A percentile compares a stretch with the other conserved stretches of the same genome.
phyloP scores from a whole-genome alignment of 2,797 vertebrate genomes.

The Acanthurus leucopareius region DNA sequence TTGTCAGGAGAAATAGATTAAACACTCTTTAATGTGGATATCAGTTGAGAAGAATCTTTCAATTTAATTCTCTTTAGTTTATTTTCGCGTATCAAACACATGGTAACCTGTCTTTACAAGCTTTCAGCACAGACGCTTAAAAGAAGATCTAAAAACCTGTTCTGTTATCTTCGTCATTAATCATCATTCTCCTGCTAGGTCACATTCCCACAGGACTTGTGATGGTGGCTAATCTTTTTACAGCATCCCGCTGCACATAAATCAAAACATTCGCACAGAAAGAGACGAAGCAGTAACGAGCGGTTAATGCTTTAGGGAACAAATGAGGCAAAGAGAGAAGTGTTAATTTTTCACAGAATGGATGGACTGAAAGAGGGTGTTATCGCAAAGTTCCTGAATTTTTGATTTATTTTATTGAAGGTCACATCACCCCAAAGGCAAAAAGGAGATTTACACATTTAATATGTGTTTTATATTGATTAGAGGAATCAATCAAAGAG shows the following conservation, averaged over 20 bases:
- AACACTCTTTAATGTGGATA: background rate
- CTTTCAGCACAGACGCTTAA: background rate
- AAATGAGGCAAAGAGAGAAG: constrained; percentile 30
- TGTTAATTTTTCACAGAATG: constrained; percentile 40
- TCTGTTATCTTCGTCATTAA: constrained; percentile 17
- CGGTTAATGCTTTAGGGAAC: constrained; percentile 3
- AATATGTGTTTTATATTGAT: background rate
- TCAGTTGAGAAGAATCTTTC: background rate
- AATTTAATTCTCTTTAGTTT: background rate
- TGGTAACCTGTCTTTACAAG: background rate
- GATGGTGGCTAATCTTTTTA: constrained; percentile 15
- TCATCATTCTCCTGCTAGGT: background rate
- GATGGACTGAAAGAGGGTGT: background rate
- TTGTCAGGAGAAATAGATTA: background rate
- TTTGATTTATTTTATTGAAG: constrained; percentile 20
- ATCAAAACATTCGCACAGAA: constrained; percentile 23
- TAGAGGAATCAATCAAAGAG: background rate
- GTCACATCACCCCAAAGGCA: background rate
- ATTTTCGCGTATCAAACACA: background rate
- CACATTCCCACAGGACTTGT: constrained; percentile 18
- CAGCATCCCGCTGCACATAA: constrained; percentile 15
- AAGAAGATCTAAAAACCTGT: background rate
- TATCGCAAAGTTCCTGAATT: constrained; percentile 49
- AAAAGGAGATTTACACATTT: constrained; percentile 2
- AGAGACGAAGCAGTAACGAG: background rate